Conservation (phyloP, 2,888 invertebrate species). For the Agapostemon virescens region DNA sequence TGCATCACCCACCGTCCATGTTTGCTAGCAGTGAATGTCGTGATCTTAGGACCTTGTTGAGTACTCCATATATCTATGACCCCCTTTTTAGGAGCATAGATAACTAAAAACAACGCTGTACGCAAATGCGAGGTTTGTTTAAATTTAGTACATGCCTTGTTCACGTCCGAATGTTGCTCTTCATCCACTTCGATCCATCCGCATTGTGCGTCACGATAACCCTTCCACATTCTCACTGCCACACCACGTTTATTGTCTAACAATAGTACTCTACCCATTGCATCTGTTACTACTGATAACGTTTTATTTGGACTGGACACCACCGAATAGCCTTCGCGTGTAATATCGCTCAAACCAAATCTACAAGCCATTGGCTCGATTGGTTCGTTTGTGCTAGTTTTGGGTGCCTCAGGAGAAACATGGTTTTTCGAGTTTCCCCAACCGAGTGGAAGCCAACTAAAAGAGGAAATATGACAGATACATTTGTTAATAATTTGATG, state of each 20-base stretch:
- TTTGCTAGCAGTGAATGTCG: conserved; percentile 94
- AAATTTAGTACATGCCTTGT: conserved; percentile 57
- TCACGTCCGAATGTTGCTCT: conserved; percentile 78
- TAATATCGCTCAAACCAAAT: conserved; percentile 90
- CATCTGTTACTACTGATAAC: conserved; percentile 91
- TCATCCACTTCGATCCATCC: conserved; percentile 94
- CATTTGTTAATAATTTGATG: background rate
- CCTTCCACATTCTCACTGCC: conserved; percentile 94
- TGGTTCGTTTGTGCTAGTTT: conserved; percentile 79
- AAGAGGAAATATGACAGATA: background rate
- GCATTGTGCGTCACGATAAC: conserved; percentile 97
- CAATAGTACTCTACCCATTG: conserved; percentile 92
- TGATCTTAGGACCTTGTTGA: conserved; percentile 93
- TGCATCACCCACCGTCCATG: conserved; percentile 83
- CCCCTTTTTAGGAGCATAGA: conserved; percentile 96
- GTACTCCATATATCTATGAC: conserved; percentile 96
- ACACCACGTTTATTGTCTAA: conserved; percentile 91
- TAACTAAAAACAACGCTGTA: conserved; percentile 91
- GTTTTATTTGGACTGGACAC: conserved; percentile 89
- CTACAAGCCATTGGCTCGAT: conserved; percentile 89
- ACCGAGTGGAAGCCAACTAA: conserved; percentile 81
- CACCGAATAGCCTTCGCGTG: conserved; percentile 88
- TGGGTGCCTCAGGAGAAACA: conserved; percentile 71
- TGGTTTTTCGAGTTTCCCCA: conserved; percentile 80
- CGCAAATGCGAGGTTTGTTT: conserved; percentile 79